A percentile compares a stretch with the other conserved stretches of the same genome.
phyloP scores from a whole-genome alignment of 2,888 invertebrate genomes.

The Tipula lateralis region DNA sequence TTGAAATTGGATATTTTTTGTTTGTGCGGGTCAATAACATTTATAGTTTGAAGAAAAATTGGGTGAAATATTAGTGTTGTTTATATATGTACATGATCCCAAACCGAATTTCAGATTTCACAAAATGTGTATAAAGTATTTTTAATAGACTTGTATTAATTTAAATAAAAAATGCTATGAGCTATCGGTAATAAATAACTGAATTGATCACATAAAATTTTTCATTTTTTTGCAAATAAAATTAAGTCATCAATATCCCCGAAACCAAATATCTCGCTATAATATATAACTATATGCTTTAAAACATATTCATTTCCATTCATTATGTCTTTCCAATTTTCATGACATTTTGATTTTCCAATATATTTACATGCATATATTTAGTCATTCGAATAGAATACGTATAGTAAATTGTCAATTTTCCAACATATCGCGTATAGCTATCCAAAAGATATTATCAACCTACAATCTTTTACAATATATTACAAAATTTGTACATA shows the following conservation, averaged over 20 bases:
- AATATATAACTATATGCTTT: background rate
- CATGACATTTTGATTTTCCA: background rate
- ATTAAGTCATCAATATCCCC: conserved; percentile 11
- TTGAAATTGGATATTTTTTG: conserved; percentile 19
- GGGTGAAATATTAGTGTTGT: background rate
- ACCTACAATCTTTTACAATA: conserved; percentile 1
- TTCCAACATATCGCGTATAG: background rate
- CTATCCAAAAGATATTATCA: background rate
- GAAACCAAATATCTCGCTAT: conserved; percentile 6
- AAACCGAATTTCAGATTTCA: background rate
- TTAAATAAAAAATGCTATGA: conserved; percentile 2
- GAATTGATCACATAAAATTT: conserved; percentile 6
- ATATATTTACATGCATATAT: background rate
- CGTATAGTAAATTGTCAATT: background rate
- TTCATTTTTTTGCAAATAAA: background rate
- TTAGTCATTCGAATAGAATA: background rate
- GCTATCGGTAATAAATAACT: background rate
- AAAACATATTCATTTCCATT: conserved; percentile 13
- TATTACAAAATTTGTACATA: conserved; percentile 5
- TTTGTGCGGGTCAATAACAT: background rate
- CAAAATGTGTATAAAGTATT: background rate
- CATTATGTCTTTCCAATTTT: conserved; percentile 24
- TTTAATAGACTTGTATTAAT: background rate
- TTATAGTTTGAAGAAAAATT: background rate
- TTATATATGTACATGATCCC: background rate